phyloP scores from a whole-genome alignment of 2,113 vertebrate species.

The Chamaea fasciata region DNA sequence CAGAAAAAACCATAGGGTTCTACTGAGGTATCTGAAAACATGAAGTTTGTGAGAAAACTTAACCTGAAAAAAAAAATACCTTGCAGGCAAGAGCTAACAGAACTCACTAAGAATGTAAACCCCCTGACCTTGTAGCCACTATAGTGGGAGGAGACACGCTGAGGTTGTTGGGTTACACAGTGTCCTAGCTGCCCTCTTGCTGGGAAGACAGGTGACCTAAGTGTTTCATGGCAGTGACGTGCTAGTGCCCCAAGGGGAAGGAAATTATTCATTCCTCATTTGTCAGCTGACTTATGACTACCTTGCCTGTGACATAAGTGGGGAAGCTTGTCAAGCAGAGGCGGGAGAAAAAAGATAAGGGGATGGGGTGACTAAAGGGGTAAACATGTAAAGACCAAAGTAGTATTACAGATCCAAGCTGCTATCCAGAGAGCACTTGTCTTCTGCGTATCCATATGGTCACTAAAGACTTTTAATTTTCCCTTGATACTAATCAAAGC shows the following conservation, averaged over 20 bases:
- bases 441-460: neutral
- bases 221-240: neutral
- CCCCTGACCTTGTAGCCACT: fast-evolving
- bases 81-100: neutral
- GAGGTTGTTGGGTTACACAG: neutral
- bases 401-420: neutral
- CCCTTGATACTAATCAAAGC: neutral
- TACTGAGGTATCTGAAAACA: neutral
- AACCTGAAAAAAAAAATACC: neutral
- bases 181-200: neutral
- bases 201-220: neutral
- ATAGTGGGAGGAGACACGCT: fast-evolving
- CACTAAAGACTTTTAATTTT: neutral
- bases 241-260: neutral
- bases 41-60: neutral
- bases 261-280: slow-evolving; percentile 15
- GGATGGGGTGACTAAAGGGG: neutral
- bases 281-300: slow-evolving; percentile 6
- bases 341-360: neutral
- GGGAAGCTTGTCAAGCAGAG: neutral
- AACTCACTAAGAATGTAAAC: neutral
- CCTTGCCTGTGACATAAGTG: neutral
- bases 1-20: neutral
- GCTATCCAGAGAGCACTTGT: neutral
- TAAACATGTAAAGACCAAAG: neutral